Conservation (phyloP, 2,113 vertebrate genomes). For the Kryptolebias marmoratus region DNA sequence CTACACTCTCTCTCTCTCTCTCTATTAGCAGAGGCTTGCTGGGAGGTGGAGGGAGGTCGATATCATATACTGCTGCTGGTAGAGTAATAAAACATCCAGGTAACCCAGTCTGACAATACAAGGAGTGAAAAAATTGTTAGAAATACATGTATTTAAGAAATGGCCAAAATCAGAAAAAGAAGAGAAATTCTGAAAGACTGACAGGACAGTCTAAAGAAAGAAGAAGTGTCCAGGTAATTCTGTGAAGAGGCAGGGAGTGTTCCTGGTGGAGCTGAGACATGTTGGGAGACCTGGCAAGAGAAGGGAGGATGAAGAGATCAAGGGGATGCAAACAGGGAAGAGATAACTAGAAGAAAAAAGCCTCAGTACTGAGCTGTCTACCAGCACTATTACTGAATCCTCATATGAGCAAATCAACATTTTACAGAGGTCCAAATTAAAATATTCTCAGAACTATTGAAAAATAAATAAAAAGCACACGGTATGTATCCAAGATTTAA, state of each 20-base stretch:
- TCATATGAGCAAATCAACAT: not conserved
- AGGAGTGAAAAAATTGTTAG: constrained; percentile 12
- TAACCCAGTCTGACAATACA: constrained; percentile 23
- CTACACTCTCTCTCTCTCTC: constrained; percentile 37
- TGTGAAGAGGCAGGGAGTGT: constrained; percentile 20
- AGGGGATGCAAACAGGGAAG: not conserved
- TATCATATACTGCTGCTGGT: constrained; percentile 50
- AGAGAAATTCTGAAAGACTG: constrained; percentile 10
- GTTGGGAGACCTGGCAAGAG: constrained; percentile 34
- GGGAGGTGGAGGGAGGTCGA: constrained; percentile 55
- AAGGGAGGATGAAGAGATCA: constrained; percentile 23
- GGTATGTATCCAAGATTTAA: too few species aligned
- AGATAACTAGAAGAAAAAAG: constrained; percentile 15
- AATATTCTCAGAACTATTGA: not conserved
- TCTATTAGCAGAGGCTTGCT: constrained; percentile 66
- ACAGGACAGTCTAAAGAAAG: constrained; percentile 14
- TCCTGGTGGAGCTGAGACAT: not conserved
- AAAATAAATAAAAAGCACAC: too few species aligned
- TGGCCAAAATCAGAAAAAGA: constrained; percentile 23
- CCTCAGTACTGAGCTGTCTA: not conserved
- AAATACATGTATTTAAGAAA: constrained; percentile 29
- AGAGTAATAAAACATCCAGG: constrained; percentile 64
- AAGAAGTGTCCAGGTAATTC: constrained; percentile 19
- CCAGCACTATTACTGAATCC: not conserved
- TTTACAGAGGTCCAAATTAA: not conserved